Conservation (phyloP, 1,140 invertebrate species). For the Pemphigus obesinymphae region DNA sequence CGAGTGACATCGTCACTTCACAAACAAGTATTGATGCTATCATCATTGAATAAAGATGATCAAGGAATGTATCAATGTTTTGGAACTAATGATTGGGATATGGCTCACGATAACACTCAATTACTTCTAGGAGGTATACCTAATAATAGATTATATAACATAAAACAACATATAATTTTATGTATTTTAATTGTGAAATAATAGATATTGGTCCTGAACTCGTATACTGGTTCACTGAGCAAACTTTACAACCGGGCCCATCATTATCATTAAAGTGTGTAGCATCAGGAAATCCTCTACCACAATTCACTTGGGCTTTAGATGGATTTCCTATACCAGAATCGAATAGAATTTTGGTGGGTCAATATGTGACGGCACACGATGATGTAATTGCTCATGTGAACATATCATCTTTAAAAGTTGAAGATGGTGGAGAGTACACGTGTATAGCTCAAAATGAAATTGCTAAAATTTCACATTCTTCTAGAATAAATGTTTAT, state of each 20-base stretch:
- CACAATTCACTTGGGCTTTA: slow-evolving; percentile 80
- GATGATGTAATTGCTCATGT: slow-evolving; percentile 86
- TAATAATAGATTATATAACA: neutral
- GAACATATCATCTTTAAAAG: slow-evolving; percentile 81
- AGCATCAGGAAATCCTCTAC: slow-evolving; percentile 83
- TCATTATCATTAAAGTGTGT: slow-evolving; percentile 85
- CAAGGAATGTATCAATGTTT: slow-evolving; percentile 88
- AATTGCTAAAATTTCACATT: slow-evolving; percentile 69
- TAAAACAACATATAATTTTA: neutral
- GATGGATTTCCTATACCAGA: slow-evolving; percentile 79
- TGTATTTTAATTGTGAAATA: slow-evolving; percentile 38
- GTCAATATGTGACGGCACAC: slow-evolving; percentile 75
- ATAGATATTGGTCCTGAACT: slow-evolving; percentile 79
- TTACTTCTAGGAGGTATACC: slow-evolving; percentile 74
- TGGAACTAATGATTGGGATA: slow-evolving; percentile 77
- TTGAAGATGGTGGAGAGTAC: slow-evolving; percentile 89
- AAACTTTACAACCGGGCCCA: slow-evolving; percentile 81
- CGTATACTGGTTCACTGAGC: slow-evolving; percentile 82
- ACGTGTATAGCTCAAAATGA: slow-evolving; percentile 79
- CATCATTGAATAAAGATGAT: slow-evolving; percentile 68
- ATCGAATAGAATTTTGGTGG: slow-evolving; percentile 73
- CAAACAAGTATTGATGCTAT: slow-evolving; percentile 57
- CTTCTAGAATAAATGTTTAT: slow-evolving; percentile 84
- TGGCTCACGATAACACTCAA: slow-evolving; percentile 76
- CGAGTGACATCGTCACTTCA: slow-evolving; percentile 45